phyloP scores from a whole-genome alignment of 2,888 invertebrate species.

The Patella ulyssiponensis region DNA sequence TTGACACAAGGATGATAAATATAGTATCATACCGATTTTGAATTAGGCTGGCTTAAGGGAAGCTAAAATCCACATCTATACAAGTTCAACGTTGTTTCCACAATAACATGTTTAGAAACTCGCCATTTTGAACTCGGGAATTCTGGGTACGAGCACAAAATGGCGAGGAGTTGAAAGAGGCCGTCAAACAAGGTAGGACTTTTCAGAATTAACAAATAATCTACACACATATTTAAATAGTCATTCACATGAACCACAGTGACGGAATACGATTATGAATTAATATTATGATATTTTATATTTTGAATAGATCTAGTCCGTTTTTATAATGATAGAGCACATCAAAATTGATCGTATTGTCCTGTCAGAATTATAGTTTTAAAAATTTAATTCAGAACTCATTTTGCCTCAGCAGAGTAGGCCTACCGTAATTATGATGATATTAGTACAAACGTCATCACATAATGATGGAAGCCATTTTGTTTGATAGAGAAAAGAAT shows the following conservation, averaged over 20 bases:
- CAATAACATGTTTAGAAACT: slow-evolving; percentile 24
- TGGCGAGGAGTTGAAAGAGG: slow-evolving; percentile 38
- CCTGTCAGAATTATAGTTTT: slow-evolving; percentile 25
- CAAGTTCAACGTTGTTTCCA: background rate
- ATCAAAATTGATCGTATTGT: slow-evolving; percentile 4
- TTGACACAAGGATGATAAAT: background rate
- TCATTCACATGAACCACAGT: too few species aligned
- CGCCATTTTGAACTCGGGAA: slow-evolving; percentile 38
- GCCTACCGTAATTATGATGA: slow-evolving; percentile 36
- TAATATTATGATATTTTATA: too few species aligned
- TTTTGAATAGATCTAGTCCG: too few species aligned
- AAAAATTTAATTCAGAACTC: slow-evolving; percentile 37
- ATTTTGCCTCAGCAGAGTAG: slow-evolving; percentile 32
- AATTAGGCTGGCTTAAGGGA: too few species aligned
- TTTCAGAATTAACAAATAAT: slow-evolving; percentile 23
- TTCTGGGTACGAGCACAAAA: slow-evolving; percentile 41
- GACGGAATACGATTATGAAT: too few species aligned
- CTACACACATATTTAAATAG: background rate
- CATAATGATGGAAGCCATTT: slow-evolving; percentile 39
- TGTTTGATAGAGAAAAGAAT: slow-evolving; percentile 30
- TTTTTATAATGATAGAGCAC: too few species aligned
- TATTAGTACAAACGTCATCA: slow-evolving; percentile 35
- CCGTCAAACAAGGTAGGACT: slow-evolving; percentile 36
- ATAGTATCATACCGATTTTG: slow-evolving; percentile 1
- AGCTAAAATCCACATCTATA: too few species aligned